Evolutionary conservation across 2,888 invertebrate species (phyloP), one percentile per base, ranked within the genome.

Genomic region (Ophion ventricosus): DNA sequence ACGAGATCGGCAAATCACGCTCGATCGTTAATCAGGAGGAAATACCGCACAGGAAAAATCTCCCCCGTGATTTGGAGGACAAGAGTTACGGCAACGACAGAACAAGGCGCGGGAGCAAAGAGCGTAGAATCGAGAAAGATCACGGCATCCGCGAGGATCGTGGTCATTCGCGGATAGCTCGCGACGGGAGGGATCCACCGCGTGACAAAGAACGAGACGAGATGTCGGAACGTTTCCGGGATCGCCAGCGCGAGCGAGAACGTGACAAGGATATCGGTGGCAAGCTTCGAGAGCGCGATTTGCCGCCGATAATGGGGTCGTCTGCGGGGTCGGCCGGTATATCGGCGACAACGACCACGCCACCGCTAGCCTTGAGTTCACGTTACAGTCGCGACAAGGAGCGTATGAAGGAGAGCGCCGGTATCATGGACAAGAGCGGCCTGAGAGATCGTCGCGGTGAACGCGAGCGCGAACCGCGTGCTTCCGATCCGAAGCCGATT

Each of bases 151-250:
- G 91, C 4, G 91, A 92, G 2, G 91, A 90, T 25, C 88, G 91
- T 4, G 87, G 90, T 64, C 92, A 92, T 80, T 87, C 91, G 35
- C 78, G 89, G 35, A 77, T 87, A 7, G 77, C 66, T 43, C 72
- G 75, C 1, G 91, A 90, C 67, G 87, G 89, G 26, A 64, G 87
- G 20, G 83, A 88, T 20, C 63, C 82, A 25, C 88, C 86, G 26
- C 87, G 91, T 1, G 91, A 91, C 14, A 90, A 91, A 35, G 91
- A 92, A 35, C 86, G 91, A 1, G 91, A 91, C 1, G 97, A 97
- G 86, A 95, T 95, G 0, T 91, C 95, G 77, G 96, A 96, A 1
- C 94, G 97, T 85, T 96, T 96, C 75, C 95, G 97, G 78, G 94
- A 95, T 84, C 92, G 95, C 10, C 94, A 94, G 95, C 94, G 93